Evolutionary conservation across 1,140 invertebrate genomes (phyloP).

Genomic region (Bactericera cockerelli): DNA sequence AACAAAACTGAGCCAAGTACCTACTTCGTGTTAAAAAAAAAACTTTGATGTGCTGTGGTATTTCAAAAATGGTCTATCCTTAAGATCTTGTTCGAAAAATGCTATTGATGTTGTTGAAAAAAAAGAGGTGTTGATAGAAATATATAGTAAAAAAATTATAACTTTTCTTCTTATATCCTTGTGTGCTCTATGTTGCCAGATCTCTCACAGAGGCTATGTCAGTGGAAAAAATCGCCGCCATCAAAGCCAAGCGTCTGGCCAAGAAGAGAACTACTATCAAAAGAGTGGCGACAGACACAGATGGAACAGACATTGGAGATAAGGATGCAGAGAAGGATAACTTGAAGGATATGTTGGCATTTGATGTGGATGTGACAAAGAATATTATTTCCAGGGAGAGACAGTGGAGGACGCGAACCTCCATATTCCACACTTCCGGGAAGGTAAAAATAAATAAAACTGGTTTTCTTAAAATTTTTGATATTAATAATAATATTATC

Average conservation of each 20-base stretch:
- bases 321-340: constrained; percentile 5
- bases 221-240: constrained; percentile 92
- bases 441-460: constrained; percentile 62
- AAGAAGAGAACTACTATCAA: constrained; percentile 94
- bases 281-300: constrained; percentile 25
- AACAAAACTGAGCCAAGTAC: too few relatives aligned
- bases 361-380: constrained; percentile 89
- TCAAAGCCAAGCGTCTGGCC: constrained; percentile 91
- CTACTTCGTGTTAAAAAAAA: too few relatives aligned
- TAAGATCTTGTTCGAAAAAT: too few relatives aligned
- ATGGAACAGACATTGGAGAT: constrained; percentile 80
- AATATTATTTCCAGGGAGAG: constrained; percentile 89
- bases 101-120: too few relatives aligned
- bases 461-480: too few relatives aligned
- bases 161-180: too few relatives aligned
- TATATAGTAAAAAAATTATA: too few relatives aligned
- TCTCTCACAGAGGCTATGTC: constrained; percentile 92
- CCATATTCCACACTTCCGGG: constrained; percentile 86
- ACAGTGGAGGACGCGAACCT: constrained; percentile 87
- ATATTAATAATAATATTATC: too few relatives aligned
- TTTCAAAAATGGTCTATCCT: too few relatives aligned
- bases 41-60: too few relatives aligned
- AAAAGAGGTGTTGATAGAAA: too few relatives aligned
- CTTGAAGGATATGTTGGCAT: constrained; percentile 77
- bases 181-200: constrained; percentile 32